These are phyloP conservation scores for Pomacea maculata DNA, from an alignment of 1,140 invertebrate species.

Conservation along the genomic window DNA sequence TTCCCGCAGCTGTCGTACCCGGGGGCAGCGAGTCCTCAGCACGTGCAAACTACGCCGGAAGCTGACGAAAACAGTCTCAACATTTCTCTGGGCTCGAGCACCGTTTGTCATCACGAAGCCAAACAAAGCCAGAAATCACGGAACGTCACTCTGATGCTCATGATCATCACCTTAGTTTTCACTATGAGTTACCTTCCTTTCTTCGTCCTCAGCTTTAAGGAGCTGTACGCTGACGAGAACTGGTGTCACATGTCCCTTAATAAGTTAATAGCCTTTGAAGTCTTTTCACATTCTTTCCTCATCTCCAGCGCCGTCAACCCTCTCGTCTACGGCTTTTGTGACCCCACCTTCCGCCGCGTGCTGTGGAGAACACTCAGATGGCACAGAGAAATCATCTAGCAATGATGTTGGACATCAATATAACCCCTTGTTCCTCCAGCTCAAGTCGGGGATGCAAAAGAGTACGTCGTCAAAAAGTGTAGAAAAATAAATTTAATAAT, in stretches of 20 bases:
- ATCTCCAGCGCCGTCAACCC: constrained; percentile 42
- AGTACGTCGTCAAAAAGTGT: too few relatives aligned
- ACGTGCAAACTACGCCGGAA: too few relatives aligned
- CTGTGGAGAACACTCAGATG: constrained; percentile 3
- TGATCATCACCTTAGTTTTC: constrained; percentile 21
- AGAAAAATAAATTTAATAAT: too few relatives aligned
- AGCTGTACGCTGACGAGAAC: background rate
- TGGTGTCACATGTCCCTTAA: background rate
- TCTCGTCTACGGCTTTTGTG: constrained; percentile 41
- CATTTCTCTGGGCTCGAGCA: too few relatives aligned
- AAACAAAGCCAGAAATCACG: background rate
- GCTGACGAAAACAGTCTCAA: too few relatives aligned
- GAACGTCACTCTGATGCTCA: constrained; percentile 24
- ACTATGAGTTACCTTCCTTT: constrained; percentile 29
- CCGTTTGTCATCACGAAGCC: background rate
- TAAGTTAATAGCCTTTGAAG: constrained; percentile 18
- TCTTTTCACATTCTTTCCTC: constrained; percentile 37
- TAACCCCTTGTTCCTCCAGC: too few relatives aligned
- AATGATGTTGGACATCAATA: too few relatives aligned
- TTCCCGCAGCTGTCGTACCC: too few relatives aligned
- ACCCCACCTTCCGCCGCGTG: constrained; percentile 27
- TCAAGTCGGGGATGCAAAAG: too few relatives aligned
- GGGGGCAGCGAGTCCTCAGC: too few relatives aligned
- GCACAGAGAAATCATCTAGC: constrained; percentile 5
- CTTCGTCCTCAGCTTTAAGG: constrained; percentile 5